Evolutionary conservation across 2,797 vertebrate species (phyloP).

Genomic region (Spinus olivaceus): DNA sequence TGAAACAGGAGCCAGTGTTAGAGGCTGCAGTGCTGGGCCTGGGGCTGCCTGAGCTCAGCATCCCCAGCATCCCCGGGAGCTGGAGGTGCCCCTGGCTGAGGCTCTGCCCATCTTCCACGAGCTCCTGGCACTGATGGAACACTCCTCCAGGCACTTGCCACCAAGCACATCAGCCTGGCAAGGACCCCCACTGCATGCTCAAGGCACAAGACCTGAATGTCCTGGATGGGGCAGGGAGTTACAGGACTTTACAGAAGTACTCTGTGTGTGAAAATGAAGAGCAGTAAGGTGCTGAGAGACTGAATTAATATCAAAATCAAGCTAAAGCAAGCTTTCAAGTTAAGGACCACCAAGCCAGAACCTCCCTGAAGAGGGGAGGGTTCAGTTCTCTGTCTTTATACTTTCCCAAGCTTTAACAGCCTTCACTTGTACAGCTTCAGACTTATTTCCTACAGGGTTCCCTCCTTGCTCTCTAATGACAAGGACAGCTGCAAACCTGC

Average conservation of each 20-base stretch:
- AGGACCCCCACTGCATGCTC: background rate
- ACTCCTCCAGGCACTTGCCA: background rate
- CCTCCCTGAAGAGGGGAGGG: background rate
- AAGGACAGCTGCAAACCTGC: background rate
- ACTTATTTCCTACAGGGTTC: background rate
- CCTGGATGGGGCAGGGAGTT: background rate
- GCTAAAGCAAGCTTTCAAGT: background rate
- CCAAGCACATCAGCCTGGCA: background rate
- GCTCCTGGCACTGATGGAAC: background rate
- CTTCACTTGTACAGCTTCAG: background rate
- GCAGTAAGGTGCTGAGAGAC: background rate
- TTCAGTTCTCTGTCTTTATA: background rate
- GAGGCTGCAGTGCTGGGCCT: background rate
- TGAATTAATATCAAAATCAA: background rate
- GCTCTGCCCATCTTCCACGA: fast-evolving
- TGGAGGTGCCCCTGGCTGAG: background rate
- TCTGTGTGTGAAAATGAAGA: background rate
- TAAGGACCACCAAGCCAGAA: background rate
- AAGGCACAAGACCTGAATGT: background rate
- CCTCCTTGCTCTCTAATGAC: background rate
- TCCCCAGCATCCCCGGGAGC: background rate
- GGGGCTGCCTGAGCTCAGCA: background rate
- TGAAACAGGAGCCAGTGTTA: background rate
- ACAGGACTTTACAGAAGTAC: background rate
- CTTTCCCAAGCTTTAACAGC: background rate